Evolutionary conservation across 1,140 invertebrate species (phyloP), one percentile per base, ranked within the genome.

Genomic region (Diplogasteroides magnus): DNA sequence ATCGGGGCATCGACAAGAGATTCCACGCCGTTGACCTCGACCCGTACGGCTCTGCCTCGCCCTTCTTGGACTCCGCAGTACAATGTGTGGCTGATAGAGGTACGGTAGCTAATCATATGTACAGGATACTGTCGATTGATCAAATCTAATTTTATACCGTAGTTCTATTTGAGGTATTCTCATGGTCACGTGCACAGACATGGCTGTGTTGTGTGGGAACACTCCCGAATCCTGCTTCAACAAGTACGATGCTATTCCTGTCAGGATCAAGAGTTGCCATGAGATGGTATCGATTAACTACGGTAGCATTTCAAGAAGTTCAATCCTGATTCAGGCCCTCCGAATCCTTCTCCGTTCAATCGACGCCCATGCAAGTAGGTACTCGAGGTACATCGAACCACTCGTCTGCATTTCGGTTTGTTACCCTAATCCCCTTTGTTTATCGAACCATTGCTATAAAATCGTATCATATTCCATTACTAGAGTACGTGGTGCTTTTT

Each of bases 151-250:
- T n/a, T n/a, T n/a, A n/a, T n/a, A n/a, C n/a, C n/a, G n/a, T n/a
- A n/a, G n/a, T n/a, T n/a, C n/a, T n/a, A n/a, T n/a, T n/a, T n/a
- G n/a, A 55, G 85, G 83, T 48, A 75, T 89, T 32, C 84, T 99
- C n/a, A 87, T 97, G 72, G 89, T 98, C 0, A 99, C 97, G 0
- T 94, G 93, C 26, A 99, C 97, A 0, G 97, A 99, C 83, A 94
- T 96, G 90, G 96, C 94, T 1, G 90, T 97, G 14, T 84, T 99
- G 59, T 94, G 93, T 76, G 97, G 97, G 0, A 98, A 97, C 86
- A 88, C 89, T 2, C 90, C 92, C 0, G 94, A 98, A 84, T 92
- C 93, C 0, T 98, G 93, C 83, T 91, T 90, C 79, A 88, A 89
- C 0, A 97, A 97, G 86, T 99, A 99, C 84, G 94, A 94, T 2